Base-by-base conservation (phyloP, 2,888 invertebrate species). In the Crossocerus cetratus region DNA sequence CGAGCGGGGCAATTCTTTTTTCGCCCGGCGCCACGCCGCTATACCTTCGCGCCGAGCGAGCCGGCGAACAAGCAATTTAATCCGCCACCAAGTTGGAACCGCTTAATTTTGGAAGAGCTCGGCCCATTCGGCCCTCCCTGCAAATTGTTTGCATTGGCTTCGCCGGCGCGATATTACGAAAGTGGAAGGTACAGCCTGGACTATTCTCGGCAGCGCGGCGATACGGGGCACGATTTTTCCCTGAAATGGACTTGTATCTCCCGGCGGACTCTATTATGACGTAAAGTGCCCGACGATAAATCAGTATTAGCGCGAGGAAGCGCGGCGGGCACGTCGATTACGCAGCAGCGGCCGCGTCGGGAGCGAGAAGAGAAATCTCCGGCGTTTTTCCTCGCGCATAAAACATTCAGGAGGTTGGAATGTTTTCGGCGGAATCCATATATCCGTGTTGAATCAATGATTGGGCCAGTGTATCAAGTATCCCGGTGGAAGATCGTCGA, bases 401-500 rank as follows among this genome's bases (percentile, higher is more conserved):
- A 72, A 72, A 59, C 68, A 67, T 62, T 74, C 65, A 61, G 53
- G 64, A 67, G 64, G 67, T 61, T 64, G 44, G 66, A 42, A 22
- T 21, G 14, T 21, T 5, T 56, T 57, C 60, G 53, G 54, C 64
- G 60, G 20, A 63, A 32, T 22, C 69, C 66, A 66, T 69, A 66
- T 70, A 74, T 75, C 60, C 54, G 54, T 23, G 49, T 18, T 42
- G 78, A 81, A 81, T 78, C 70, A 81, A 78, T 73, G 74, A 81
- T 81, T 69, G 63, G 56, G 42, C 66, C 61, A 21, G 58, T 74
- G 72, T 71, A 80, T 75, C 80, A 65, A 78, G 68, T 78, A 80
- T 73, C 74, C 69, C 68, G 54, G 16, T 69, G 71, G 76, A 80
- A 76, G 74, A 82, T 78, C 69, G 78, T 74, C 71, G 79, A 73